These are phyloP conservation scores for Nymphalis io DNA, from an alignment of 1,140 invertebrate species.

Conservation along the genomic window DNA sequence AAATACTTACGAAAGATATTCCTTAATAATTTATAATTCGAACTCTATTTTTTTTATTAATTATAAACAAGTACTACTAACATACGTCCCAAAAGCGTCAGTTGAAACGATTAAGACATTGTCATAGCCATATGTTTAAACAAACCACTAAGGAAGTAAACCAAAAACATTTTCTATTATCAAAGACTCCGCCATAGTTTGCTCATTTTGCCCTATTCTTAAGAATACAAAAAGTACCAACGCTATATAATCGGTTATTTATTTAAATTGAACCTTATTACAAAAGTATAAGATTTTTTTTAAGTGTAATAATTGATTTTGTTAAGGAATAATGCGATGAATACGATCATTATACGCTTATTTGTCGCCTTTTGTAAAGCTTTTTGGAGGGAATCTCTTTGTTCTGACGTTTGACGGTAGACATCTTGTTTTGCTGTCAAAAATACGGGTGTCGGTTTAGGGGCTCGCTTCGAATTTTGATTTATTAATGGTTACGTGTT, in stretches of 20 bases:
- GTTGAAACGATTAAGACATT: constrained; percentile 39
- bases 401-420: constrained; percentile 68
- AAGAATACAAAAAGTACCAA: constrained; percentile 44
- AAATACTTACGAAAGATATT: no score
- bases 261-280: constrained; percentile 39
- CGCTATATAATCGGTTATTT: constrained; percentile 21
- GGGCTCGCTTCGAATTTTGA: constrained; percentile 32
- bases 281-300: constrained; percentile 34
- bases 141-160: constrained; percentile 40
- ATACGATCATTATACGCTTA: constrained; percentile 75
- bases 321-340: constrained; percentile 60
- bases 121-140: constrained; percentile 55
- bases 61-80: no score
- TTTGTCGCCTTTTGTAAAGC: constrained; percentile 66
- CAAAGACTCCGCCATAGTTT: constrained; percentile 56
- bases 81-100: neutral
- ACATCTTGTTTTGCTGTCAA: constrained; percentile 73
- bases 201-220: constrained; percentile 71
- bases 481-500: neutral
- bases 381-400: constrained; percentile 57
- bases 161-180: constrained; percentile 48
- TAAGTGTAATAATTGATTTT: constrained; percentile 35
- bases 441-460: constrained; percentile 51
- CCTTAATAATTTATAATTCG: no score
- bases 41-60: no score